phyloP scores from a whole-genome alignment of 2,113 vertebrate genomes.

The Oryzias woworae region DNA sequence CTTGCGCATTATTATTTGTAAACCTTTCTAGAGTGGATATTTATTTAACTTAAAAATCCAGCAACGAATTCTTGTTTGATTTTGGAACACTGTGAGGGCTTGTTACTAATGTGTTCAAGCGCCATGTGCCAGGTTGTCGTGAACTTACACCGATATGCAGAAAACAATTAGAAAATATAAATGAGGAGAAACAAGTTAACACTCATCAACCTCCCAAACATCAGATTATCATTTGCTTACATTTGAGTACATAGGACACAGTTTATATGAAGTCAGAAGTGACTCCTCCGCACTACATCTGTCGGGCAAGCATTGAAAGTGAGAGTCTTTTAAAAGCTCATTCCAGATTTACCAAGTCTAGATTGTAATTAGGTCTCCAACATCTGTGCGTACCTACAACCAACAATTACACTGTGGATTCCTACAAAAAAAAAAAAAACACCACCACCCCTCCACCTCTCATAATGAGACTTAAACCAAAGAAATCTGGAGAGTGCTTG shows the following conservation, averaged over 20 bases:
- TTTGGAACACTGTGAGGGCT: no score
- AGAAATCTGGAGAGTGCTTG: constrained; percentile 18
- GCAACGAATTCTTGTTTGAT: no score
- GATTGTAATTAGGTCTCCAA: constrained; percentile 75
- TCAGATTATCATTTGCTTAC: constrained; percentile 39
- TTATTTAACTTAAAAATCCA: no score
- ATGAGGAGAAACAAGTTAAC: constrained; percentile 23
- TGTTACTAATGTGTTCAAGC: no score
- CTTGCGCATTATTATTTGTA: no score
- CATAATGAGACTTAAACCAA: constrained; percentile 11
- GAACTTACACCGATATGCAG: no score
- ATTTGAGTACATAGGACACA: constrained; percentile 37
- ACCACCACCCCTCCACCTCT: constrained; percentile 37
- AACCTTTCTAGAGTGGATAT: no score
- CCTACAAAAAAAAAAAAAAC: constrained; percentile 58
- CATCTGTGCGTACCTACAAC: constrained; percentile 69
- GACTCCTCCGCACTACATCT: constrained; percentile 42
- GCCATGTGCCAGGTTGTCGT: no score
- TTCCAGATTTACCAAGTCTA: constrained; percentile 63
- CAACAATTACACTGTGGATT: constrained; percentile 66
- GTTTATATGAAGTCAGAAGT: constrained; percentile 48
- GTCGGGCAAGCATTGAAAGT: constrained; percentile 44
- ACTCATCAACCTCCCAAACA: background rate
- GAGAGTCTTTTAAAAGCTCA: constrained; percentile 57
- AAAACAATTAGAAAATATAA: constrained; percentile 21